Evolutionary conservation across 2,888 invertebrate species (phyloP).

Genomic region (Pherbina coryleti): DNA sequence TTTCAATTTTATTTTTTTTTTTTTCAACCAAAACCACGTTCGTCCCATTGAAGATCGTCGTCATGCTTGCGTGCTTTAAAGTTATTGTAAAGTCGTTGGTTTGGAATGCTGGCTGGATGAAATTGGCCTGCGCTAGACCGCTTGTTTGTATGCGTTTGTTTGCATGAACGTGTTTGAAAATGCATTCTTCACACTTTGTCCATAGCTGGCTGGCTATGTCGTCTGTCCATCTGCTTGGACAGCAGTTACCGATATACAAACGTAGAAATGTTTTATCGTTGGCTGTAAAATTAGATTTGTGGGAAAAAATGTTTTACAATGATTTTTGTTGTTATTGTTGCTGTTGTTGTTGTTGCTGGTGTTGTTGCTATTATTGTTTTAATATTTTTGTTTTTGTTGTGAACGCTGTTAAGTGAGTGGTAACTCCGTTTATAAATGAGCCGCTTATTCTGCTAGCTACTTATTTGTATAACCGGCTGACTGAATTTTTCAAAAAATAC

Average conservation of each 20-base stretch:
- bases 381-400: neutral
- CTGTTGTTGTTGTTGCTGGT: neutral
- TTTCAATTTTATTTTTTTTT: too few species aligned
- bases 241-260: constrained; percentile 25
- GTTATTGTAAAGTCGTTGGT: constrained; percentile 27
- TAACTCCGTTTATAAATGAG: too few species aligned
- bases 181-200: neutral
- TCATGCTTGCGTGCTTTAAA: constrained; percentile 29
- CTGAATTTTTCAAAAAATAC: too few species aligned
- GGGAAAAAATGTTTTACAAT: constrained; percentile 9
- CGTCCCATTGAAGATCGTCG: neutral
- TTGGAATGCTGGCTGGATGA: constrained; percentile 22
- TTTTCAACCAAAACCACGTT: neutral
- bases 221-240: neutral
- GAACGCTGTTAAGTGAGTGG: too few species aligned
- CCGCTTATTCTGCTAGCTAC: too few species aligned
- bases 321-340: neutral
- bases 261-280: constrained; percentile 27
- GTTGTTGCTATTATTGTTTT: neutral
- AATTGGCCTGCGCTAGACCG: neutral
- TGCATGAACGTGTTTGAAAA: too few species aligned
- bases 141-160: neutral
- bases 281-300: constrained; percentile 27
- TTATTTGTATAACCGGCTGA: too few species aligned
- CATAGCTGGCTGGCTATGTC: neutral